Conservation (phyloP, 2,113 vertebrate species). For the Balaeniceps rex region DNA sequence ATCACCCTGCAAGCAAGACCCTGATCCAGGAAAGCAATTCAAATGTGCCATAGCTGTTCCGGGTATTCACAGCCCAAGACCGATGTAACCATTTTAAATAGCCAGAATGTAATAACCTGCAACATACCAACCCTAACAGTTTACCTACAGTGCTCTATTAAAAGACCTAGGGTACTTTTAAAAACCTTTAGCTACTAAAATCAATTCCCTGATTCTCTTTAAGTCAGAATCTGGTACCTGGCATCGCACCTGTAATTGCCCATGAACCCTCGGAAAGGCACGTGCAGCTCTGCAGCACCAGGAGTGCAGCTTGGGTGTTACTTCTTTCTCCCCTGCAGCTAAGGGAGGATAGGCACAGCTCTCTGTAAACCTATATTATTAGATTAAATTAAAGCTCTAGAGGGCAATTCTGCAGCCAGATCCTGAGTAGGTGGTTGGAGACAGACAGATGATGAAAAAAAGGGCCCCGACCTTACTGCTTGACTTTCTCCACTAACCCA, state of each 20-base stretch:
- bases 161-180: neutral
- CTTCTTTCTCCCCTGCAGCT: neutral
- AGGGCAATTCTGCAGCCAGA: neutral
- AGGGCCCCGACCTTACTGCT: neutral
- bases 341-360: neutral
- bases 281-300: neutral
- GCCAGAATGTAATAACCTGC: neutral
- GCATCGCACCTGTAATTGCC: neutral
- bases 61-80: neutral
- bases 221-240: neutral
- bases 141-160: neutral
- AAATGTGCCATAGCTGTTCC: neutral
- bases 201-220: neutral
- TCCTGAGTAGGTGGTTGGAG: neutral
- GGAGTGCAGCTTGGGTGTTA: accelerated
- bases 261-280: neutral
- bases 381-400: neutral
- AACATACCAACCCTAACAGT: neutral
- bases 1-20: neutral
- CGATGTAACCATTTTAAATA: neutral
- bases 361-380: accelerated
- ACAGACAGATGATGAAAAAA: neutral
- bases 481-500: neutral
- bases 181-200: neutral
- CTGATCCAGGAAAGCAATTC: neutral